Evolutionary conservation across 2,888 invertebrate species (phyloP).

Genomic region (Alsophila aescularia): DNA sequence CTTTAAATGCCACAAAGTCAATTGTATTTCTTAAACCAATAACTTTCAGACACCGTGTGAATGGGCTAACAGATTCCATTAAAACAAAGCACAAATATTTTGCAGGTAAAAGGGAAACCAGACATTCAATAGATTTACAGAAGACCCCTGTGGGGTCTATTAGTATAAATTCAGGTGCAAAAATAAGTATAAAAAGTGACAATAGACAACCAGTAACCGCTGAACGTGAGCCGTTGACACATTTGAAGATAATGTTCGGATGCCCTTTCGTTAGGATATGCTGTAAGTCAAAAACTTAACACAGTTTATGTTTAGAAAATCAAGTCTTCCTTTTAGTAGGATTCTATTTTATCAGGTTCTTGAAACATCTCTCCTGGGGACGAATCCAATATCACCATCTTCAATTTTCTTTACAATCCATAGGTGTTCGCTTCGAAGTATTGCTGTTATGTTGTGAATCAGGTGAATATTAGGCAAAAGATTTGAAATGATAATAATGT

Average conservation of each 20-base stretch:
- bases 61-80: neutral
- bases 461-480: too few species aligned
- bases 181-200: slow-evolving; percentile 60
- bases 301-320: neutral
- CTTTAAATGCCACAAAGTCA: neutral
- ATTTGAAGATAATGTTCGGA: slow-evolving; percentile 82
- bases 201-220: slow-evolving; percentile 65
- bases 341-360: too few species aligned
- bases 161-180: slow-evolving; percentile 43
- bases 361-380: too few species aligned
- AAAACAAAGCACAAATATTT: slow-evolving; percentile 11
- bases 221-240: slow-evolving; percentile 79
- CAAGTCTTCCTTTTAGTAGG: too few species aligned
- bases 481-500: too few species aligned
- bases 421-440: too few species aligned
- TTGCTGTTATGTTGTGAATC: too few species aligned
- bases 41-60: neutral
- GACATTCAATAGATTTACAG: slow-evolving; percentile 17
- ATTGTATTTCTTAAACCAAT: neutral
- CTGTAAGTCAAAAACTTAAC: slow-evolving; percentile 39
- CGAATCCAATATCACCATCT: too few species aligned
- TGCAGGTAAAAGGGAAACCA: slow-evolving; percentile 10
- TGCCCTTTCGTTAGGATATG: slow-evolving; percentile 58
- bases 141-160: slow-evolving; percentile 32
- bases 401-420: too few species aligned